Conservation (phyloP, 2,113 vertebrate genomes). For the Haplotaxodon microlepis region DNA sequence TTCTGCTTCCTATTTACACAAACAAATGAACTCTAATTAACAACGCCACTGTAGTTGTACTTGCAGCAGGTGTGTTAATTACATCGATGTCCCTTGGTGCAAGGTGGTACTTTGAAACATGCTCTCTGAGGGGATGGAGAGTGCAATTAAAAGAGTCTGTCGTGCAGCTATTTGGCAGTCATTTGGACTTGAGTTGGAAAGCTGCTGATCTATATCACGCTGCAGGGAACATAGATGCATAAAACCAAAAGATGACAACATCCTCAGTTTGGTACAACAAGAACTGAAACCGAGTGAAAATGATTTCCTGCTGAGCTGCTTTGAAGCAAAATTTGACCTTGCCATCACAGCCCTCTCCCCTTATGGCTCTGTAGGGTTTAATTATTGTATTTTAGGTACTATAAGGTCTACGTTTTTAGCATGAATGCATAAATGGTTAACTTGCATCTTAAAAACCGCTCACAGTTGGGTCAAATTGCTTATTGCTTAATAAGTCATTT, state of each 20-base stretch:
- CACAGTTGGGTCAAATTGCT: not conserved
- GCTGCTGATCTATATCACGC: not conserved
- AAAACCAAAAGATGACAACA: not conserved
- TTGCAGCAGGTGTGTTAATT: conserved; percentile 36
- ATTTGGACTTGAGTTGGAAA: not conserved
- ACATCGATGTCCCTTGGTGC: conserved; percentile 10
- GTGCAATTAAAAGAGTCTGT: conserved; percentile 3
- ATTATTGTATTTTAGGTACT: not conserved
- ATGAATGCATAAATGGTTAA: not conserved
- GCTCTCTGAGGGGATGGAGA: not conserved
- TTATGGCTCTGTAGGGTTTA: not conserved
- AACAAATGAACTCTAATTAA: not conserved
- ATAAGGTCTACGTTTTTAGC: not conserved
- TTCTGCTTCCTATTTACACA: not conserved
- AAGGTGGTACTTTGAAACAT: not conserved
- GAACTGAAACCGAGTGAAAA: not conserved
- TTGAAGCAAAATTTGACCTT: not conserved
- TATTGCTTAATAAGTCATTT: not conserved
- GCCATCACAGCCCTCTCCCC: not conserved
- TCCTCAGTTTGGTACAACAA: not conserved
- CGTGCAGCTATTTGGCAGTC: not conserved
- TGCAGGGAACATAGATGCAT: not conserved
- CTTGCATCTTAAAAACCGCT: not conserved
- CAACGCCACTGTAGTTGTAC: not conserved
- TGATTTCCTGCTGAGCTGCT: not conserved